Evolutionary conservation across 2,797 vertebrate genomes (phyloP), one percentile per base, ranked within the genome.

Genomic region (Tamandua tetradactyla): DNA sequence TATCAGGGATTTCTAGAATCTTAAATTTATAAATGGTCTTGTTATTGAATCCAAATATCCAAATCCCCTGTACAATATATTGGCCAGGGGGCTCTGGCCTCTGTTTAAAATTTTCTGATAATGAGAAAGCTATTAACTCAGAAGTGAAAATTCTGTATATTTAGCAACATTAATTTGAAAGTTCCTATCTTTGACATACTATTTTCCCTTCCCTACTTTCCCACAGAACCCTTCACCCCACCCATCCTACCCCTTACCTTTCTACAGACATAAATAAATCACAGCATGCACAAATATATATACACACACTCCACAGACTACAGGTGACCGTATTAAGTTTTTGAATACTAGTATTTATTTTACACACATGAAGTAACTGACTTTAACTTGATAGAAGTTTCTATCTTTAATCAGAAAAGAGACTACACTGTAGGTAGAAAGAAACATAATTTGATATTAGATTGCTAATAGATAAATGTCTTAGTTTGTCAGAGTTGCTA

Each of bases 1-100:
- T 90, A 92, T 84, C 75, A 85, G 32, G 35, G 30, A 91, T 84
- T 92, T 91, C 72, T 69, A 82, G 68, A 89, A 72, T 74, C 22
- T 93, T 87, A 35, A 22, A 71, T 59, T 57, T 72, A 23, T 3
- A 76, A 74, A 25, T 74, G 32, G 30, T 35, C 30, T 79, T 92
- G 20, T 64, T 96, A 72, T 27, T 71, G 86, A 61, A 89, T 55
- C n/a, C 44, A 91, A 87, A 83, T 83, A 95, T 47, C 10, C 66
- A 89, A 91, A 62, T 61, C 12, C 4, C 11, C n/a, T 76, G 32
- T 0, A 55, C 11, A 76, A 62, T n/a, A 47, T 17, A 89, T n/a
- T 62, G 14, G 35, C 3, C 52, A 59, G 84, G 91, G 12, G 1
- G 27, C 69, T 59, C 49, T 27, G 74, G 25, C 23, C 32, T 79